phyloP scores from a whole-genome alignment of 1,140 invertebrate species.

The Cydia splendana region DNA sequence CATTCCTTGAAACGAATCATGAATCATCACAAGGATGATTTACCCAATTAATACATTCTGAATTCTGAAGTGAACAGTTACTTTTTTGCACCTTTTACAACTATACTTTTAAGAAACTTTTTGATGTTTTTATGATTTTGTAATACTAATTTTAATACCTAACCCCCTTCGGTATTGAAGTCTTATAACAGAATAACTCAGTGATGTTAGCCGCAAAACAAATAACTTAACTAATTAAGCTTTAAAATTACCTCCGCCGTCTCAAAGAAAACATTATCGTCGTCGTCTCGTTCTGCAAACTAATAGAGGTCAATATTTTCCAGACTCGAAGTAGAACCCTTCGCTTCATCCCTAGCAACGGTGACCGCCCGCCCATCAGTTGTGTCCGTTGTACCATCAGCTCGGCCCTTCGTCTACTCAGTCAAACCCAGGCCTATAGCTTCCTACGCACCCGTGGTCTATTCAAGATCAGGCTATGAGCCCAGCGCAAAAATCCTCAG shows the following conservation, averaged over 20 bases:
- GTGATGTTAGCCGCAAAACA: too few species aligned
- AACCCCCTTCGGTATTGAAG: too few species aligned
- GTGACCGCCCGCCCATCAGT: conserved; percentile 12
- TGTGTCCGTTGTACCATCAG: background rate
- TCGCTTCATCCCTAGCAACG: conserved; percentile 10
- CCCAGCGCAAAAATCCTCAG: conserved; percentile 57
- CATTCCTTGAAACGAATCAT: background rate
- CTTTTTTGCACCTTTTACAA: too few species aligned
- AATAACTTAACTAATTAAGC: too few species aligned
- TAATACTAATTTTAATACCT: too few species aligned
- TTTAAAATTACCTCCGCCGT: too few species aligned
- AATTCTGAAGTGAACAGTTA: too few species aligned
- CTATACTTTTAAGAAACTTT: too few species aligned
- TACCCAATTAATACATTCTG: too few species aligned
- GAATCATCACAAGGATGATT: background rate
- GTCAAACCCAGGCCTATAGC: conserved; percentile 3
- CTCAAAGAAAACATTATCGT: too few species aligned
- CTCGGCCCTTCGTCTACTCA: conserved; percentile 16
- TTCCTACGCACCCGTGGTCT: conserved; percentile 23
- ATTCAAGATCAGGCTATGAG: conserved; percentile 46
- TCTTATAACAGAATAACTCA: too few species aligned
- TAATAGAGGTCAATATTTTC: background rate
- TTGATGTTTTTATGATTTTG: too few species aligned
- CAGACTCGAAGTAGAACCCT: conserved; percentile 20
- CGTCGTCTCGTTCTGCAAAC: background rate